These are phyloP conservation scores for Linurgus olivaceus DNA, from an alignment of 2,797 vertebrate genomes.

Conservation along the genomic window DNA sequence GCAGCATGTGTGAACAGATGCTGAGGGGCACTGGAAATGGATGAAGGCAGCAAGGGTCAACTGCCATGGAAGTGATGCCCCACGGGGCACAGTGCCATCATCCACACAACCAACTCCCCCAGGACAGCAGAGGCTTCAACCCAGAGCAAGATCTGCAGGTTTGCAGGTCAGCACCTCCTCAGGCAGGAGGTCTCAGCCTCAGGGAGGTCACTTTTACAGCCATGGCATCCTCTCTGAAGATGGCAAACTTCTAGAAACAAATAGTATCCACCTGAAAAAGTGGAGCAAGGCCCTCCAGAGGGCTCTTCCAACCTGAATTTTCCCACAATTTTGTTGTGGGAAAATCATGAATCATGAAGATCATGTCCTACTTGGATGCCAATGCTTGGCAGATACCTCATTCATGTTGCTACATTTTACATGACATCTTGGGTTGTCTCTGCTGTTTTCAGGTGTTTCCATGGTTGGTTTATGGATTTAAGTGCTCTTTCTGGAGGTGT, in stretches of 20 bases:
- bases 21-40: not conserved
- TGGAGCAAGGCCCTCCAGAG: not conserved
- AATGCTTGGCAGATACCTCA: not conserved
- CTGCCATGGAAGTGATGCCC: accelerated
- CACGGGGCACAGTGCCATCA: not conserved
- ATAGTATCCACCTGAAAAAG: no score
- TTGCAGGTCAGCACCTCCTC: not conserved
- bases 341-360: no score
- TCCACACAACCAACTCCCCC: not conserved
- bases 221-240: not conserved
- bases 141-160: not conserved
- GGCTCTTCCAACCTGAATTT: not conserved
- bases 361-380: not conserved
- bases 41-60: not conserved
- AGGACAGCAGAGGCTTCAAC: accelerated
- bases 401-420: not conserved
- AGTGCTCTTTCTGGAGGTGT: not conserved
- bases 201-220: not conserved
- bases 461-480: not conserved
- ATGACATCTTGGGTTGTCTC: not conserved
- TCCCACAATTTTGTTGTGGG: not conserved
- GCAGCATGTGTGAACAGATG: accelerated
- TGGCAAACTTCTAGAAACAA: not conserved
- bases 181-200: not conserved
- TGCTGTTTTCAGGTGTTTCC: not conserved